Evolutionary conservation across 2,888 invertebrate genomes (phyloP).

Genomic region (Drosophila tanythrix): DNA sequence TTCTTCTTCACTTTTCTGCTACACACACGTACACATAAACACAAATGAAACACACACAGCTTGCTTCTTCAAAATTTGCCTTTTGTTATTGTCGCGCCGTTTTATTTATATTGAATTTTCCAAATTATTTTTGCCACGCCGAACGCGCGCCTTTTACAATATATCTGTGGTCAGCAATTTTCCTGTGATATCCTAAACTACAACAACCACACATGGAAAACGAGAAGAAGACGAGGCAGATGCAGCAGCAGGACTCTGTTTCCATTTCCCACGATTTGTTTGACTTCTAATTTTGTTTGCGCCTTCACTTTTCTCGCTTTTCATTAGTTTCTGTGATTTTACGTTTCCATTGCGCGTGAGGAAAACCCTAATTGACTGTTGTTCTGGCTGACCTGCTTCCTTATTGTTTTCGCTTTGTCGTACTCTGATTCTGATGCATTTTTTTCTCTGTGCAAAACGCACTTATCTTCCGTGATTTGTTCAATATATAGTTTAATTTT

Average conservation of each 20-base stretch:
- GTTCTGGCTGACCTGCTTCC: conserved; percentile 5
- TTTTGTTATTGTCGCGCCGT: conserved; percentile 59
- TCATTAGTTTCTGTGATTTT: conserved; percentile 41
- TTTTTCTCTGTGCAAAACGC: conserved; percentile 36
- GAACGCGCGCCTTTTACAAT: conserved; percentile 49
- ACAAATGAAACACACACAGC: conserved; percentile 50
- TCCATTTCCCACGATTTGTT: conserved; percentile 57
- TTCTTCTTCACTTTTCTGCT: conserved; percentile 35
- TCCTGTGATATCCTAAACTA: conserved; percentile 50
- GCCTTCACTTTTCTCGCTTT: conserved; percentile 37
- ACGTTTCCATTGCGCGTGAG: conserved; percentile 33
- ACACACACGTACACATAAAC: conserved; percentile 29
- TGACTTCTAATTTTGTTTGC: conserved; percentile 23
- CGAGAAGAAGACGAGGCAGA: conserved; percentile 6
- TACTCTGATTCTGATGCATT: conserved; percentile 21
- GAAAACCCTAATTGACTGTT: conserved; percentile 35
- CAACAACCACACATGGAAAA: conserved; percentile 35
- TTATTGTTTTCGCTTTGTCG: conserved; percentile 18
- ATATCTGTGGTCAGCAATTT: conserved; percentile 54
- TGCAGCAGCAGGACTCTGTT: conserved; percentile 43
- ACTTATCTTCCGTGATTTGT: conserved; percentile 36
- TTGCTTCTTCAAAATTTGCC: conserved; percentile 51
- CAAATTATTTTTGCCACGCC: conserved; percentile 50
- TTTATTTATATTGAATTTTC: conserved; percentile 75
- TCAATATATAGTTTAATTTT: conserved; percentile 30